Percentiles rank a stretch among this genome's conserved stretches.
Evolutionary conservation across 2,113 vertebrate genomes (phyloP).

Genomic region (Lepus timidus): DNA sequence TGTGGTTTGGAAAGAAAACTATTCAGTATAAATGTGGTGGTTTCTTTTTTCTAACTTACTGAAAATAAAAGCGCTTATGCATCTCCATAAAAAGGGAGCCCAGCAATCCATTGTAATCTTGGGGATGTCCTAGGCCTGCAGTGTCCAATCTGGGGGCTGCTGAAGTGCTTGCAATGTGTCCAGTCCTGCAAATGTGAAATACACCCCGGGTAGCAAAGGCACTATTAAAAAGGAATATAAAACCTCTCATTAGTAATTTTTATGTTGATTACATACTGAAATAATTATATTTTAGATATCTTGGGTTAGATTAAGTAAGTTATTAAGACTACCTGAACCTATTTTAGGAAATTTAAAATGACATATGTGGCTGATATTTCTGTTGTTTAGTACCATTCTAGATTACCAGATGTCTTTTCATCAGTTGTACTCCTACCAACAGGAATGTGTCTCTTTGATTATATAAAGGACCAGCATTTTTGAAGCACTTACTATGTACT

Average conservation of each 20-base stretch:
- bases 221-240: background rate
- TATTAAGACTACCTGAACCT: background rate
- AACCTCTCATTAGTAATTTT: background rate
- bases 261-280: background rate
- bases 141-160: background rate
- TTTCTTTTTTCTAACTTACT: background rate
- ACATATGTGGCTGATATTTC: background rate
- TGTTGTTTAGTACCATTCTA: background rate
- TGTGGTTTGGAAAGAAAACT: background rate
- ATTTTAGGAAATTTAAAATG: slow-evolving; percentile 19
- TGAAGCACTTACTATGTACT: background rate
- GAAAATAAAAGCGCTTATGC: background rate
- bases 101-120: background rate
- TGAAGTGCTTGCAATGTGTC: background rate
- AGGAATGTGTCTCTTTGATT: background rate
- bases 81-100: background rate
- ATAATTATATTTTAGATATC: background rate
- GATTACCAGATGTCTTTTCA: background rate
- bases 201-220: background rate
- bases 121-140: background rate
- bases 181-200: background rate
- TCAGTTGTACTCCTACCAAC: accelerated
- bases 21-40: background rate
- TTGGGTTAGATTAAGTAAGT: background rate
- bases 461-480: background rate